phyloP scores from a whole-genome alignment of 1,140 invertebrate species.

The Piezodorus guildinii region DNA sequence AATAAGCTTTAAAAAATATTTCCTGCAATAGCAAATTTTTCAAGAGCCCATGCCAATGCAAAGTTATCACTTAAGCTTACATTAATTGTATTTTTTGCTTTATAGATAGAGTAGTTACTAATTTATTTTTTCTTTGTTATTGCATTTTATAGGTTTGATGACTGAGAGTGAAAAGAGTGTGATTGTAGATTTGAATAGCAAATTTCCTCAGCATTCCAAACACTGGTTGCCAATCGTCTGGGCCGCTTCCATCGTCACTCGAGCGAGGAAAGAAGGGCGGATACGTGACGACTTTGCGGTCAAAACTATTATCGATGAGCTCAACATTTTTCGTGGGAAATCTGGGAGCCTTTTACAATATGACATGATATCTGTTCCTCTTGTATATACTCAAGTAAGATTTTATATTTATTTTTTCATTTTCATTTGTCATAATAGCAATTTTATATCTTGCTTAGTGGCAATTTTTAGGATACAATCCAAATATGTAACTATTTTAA shows the following conservation, averaged over 20 bases:
- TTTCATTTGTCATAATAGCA: no score
- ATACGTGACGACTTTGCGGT: slow-evolving; percentile 88
- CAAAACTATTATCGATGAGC: slow-evolving; percentile 78
- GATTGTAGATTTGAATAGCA: slow-evolving; percentile 63
- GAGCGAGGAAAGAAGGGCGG: slow-evolving; percentile 76
- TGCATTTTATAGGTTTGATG: slow-evolving; percentile 51
- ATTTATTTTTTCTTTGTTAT: no score
- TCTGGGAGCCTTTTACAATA: slow-evolving; percentile 72
- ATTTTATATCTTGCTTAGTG: no score
- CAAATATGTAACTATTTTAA: no score
- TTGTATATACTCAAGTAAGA: slow-evolving; percentile 81
- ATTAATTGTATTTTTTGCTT: no score
- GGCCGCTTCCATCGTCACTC: slow-evolving; percentile 78
- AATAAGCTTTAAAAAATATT: no score
- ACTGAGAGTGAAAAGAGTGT: slow-evolving; percentile 72
- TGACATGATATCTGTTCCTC: slow-evolving; percentile 81
- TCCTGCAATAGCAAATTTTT: no score
- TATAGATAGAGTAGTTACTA: no score
- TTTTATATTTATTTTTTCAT: no score
- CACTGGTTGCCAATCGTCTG: slow-evolving; percentile 92
- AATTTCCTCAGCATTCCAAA: slow-evolving; percentile 77
- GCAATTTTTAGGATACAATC: no score
- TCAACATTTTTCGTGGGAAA: slow-evolving; percentile 76
- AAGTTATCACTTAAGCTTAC: no score
- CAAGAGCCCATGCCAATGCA: no score